Percentiles rank a stretch among this genome's conserved stretches.
These are phyloP conservation scores for Torymus tubicola DNA, from an alignment of 2,888 invertebrate genomes.

Conservation along the genomic window DNA sequence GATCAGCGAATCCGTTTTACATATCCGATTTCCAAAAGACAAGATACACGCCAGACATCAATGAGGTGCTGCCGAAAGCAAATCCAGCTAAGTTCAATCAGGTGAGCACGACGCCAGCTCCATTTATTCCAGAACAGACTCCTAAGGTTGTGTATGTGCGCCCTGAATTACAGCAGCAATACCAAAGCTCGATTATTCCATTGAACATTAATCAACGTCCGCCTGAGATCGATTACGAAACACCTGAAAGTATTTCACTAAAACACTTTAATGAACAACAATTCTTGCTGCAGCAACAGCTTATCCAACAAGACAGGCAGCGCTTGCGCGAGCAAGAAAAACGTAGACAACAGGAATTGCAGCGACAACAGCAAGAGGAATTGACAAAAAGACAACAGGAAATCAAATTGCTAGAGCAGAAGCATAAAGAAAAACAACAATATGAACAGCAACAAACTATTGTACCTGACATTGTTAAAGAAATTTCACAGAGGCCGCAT, in stretches of 20 bases:
- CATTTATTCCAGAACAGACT: slow-evolving; percentile 59
- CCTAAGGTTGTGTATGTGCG: slow-evolving; percentile 66
- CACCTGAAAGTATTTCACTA: slow-evolving; percentile 72
- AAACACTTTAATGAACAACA: slow-evolving; percentile 75
- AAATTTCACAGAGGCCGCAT: slow-evolving; percentile 26
- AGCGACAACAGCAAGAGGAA: slow-evolving; percentile 67
- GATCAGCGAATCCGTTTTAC: slow-evolving; percentile 63
- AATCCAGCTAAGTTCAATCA: slow-evolving; percentile 69
- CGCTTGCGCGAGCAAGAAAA: slow-evolving; percentile 69
- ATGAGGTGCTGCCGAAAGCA: slow-evolving; percentile 70
- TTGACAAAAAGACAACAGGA: slow-evolving; percentile 67
- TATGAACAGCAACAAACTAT: slow-evolving; percentile 33
- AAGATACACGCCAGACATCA: slow-evolving; percentile 68
- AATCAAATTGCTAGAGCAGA: slow-evolving; percentile 63
- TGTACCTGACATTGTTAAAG: slow-evolving; percentile 42
- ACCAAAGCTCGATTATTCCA: slow-evolving; percentile 65
- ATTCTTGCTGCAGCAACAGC: slow-evolving; percentile 70
- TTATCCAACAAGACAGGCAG: slow-evolving; percentile 71
- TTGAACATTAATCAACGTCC: slow-evolving; percentile 65
- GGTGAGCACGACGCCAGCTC: slow-evolving; percentile 49
- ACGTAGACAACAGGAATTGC: slow-evolving; percentile 67
- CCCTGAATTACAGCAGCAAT: slow-evolving; percentile 65
- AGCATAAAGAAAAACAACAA: slow-evolving; percentile 61
- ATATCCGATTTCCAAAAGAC: slow-evolving; percentile 68
- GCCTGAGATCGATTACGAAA: slow-evolving; percentile 68